Percentiles rank a stretch among this genome's conserved stretches.
phyloP scores from a whole-genome alignment of 2,888 invertebrate genomes.

The Cryptocephalus moraei region DNA sequence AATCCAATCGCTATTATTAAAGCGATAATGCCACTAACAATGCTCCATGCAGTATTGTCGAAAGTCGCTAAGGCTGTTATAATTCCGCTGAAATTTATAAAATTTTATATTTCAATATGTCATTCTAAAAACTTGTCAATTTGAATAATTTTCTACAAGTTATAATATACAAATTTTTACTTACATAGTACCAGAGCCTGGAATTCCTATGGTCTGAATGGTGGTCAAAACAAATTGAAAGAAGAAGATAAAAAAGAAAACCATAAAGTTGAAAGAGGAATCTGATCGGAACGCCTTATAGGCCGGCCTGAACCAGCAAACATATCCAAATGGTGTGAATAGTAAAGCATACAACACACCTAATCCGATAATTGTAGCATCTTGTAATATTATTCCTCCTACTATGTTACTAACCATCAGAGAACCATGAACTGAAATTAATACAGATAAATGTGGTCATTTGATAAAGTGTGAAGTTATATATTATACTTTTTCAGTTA shows the following conservation, averaged over 20 bases:
- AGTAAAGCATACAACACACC: constrained; percentile 81
- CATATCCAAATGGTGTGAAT: constrained; percentile 93
- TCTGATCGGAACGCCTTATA: constrained; percentile 99
- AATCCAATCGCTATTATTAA: constrained; percentile 72
- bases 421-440: constrained; percentile 74
- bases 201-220: constrained; percentile 82
- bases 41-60: constrained; percentile 40
- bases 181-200: constrained; percentile 79
- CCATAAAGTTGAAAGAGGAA: constrained; percentile 99
- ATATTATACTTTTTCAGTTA: no score
- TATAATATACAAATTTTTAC: constrained; percentile 25
- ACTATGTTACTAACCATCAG: constrained; percentile 78
- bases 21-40: constrained; percentile 68
- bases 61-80: constrained; percentile 63
- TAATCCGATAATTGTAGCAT: constrained; percentile 71
- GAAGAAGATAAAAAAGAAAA: constrained; percentile 98
- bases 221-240: constrained; percentile 86
- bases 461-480: no score
- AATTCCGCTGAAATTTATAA: constrained; percentile 56
- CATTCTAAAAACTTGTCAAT: constrained; percentile 1
- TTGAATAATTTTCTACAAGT: constrained; percentile 1
- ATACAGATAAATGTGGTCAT: constrained; percentile 3
- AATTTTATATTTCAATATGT: constrained; percentile 2
- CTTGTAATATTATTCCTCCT: constrained; percentile 71
- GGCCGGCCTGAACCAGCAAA: constrained; percentile 98